Evolutionary conservation across 2,888 invertebrate genomes (phyloP).

Genomic region (Mythimna vitellina): DNA sequence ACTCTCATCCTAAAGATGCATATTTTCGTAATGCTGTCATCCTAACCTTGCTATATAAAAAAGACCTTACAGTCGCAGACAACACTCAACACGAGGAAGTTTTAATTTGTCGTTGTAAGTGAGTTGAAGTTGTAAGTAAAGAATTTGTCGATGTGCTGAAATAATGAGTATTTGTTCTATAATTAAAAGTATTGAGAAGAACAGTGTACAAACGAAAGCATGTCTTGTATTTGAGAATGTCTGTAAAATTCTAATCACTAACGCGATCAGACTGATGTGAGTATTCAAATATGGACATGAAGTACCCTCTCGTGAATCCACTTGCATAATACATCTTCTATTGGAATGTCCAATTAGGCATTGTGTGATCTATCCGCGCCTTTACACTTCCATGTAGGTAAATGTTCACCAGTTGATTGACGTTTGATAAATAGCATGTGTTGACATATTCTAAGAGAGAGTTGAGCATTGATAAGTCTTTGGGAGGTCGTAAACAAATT

Average conservation of each 20-base stretch:
- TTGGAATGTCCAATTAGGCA: slow-evolving; percentile 49
- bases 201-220: neutral
- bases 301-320: slow-evolving; percentile 48
- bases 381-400: slow-evolving; percentile 68
- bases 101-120: too few relatives aligned
- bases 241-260: slow-evolving; percentile 16
- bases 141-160: too few relatives aligned
- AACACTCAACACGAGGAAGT: neutral
- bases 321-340: slow-evolving; percentile 55
- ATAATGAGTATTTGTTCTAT: neutral
- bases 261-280: slow-evolving; percentile 47
- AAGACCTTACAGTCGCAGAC: neutral
- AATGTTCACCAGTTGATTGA: slow-evolving; percentile 74
- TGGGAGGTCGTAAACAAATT: slow-evolving; percentile 75
- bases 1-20: too few relatives aligned
- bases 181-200: neutral
- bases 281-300: slow-evolving; percentile 58
- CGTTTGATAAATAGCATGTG: slow-evolving; percentile 81
- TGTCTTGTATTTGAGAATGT: slow-evolving; percentile 3
- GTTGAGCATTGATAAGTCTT: slow-evolving; percentile 77
- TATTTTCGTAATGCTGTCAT: too few relatives aligned
- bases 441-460: slow-evolving; percentile 81
- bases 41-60: too few relatives aligned
- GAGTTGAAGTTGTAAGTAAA: too few relatives aligned
- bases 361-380: slow-evolving; percentile 61